These are phyloP conservation scores for Trematocara zebra DNA, from an alignment of 2,113 vertebrate genomes.

Conservation along the genomic window DNA sequence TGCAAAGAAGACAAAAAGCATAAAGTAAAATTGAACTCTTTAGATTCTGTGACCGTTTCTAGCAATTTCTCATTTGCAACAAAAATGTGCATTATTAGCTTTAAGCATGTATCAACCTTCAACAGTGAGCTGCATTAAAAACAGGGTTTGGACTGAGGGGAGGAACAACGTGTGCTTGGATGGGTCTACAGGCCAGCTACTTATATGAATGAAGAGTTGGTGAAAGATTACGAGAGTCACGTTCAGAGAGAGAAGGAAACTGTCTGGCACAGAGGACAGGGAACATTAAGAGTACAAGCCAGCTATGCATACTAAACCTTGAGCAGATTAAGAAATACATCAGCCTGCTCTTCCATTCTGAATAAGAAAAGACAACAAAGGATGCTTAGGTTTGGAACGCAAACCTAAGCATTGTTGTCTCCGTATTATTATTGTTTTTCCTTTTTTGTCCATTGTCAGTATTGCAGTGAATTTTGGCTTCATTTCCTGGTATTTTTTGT, in stretches of 20 bases:
- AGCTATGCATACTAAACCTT: neutral
- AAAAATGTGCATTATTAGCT: neutral
- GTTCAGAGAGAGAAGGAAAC: neutral
- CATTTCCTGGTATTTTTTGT: neutral
- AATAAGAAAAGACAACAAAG: neutral
- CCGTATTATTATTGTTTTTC: neutral
- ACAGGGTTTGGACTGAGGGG: neutral
- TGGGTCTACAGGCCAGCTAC: neutral
- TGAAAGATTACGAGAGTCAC: neutral
- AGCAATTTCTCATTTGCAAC: neutral
- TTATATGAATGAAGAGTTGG: slow-evolving; percentile 3
- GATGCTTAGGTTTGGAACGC: neutral
- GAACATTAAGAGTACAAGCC: neutral
- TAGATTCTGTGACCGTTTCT: neutral
- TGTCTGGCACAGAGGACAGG: neutral
- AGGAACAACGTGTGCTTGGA: neutral
- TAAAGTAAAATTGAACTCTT: neutral
- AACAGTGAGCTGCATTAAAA: neutral
- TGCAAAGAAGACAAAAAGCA: neutral
- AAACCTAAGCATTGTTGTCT: neutral
- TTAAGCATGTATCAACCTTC: neutral
- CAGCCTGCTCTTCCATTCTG: neutral
- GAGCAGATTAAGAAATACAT: neutral
- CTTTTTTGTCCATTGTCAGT: neutral
- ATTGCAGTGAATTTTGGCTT: neutral